These are phyloP conservation scores for Ricordea florida DNA, from an alignment of 92 coral and sea anemone species.

Conservation along the genomic window DNA sequence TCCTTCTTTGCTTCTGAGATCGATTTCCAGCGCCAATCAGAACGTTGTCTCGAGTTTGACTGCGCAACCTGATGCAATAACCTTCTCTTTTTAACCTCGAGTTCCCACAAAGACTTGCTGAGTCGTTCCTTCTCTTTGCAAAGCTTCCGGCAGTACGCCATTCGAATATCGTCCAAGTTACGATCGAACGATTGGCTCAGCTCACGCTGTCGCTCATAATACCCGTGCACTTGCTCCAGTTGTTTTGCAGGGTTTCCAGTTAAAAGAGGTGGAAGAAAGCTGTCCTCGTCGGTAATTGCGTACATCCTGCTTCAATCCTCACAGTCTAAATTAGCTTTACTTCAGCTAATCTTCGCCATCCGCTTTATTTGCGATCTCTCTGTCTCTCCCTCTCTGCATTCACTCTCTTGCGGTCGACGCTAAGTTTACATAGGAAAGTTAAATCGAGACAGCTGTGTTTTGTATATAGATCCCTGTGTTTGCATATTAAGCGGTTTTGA, in stretches of 20 bases:
- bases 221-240: slow-evolving; percentile 79
- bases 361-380: slow-evolving; percentile 3
- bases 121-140: slow-evolving; percentile 76
- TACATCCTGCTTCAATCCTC: slow-evolving; percentile 19
- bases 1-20: slow-evolving; percentile 6
- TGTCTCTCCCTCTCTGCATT: no score
- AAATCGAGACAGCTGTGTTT: not conserved
- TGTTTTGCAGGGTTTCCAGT: slow-evolving; percentile 74
- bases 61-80: slow-evolving; percentile 76
- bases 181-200: slow-evolving; percentile 58
- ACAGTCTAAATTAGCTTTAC: not conserved
- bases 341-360: slow-evolving; percentile 1
- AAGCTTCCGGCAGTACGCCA: slow-evolving; percentile 74
- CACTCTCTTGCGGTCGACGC: not conserved
- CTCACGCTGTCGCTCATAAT: slow-evolving; percentile 70
- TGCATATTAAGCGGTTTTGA: slow-evolving; percentile 1
- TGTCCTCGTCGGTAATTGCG: slow-evolving; percentile 81
- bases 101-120: slow-evolving; percentile 94
- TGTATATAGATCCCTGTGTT: not conserved
- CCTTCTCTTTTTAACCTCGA: slow-evolving; percentile 84
- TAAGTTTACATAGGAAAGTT: not conserved
- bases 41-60: slow-evolving; percentile 37
- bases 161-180: slow-evolving; percentile 77
- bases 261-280: slow-evolving; percentile 74
- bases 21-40: slow-evolving; percentile 27